phyloP scores from a whole-genome alignment of 2,113 vertebrate genomes.

The Ariopsis seemanni region DNA sequence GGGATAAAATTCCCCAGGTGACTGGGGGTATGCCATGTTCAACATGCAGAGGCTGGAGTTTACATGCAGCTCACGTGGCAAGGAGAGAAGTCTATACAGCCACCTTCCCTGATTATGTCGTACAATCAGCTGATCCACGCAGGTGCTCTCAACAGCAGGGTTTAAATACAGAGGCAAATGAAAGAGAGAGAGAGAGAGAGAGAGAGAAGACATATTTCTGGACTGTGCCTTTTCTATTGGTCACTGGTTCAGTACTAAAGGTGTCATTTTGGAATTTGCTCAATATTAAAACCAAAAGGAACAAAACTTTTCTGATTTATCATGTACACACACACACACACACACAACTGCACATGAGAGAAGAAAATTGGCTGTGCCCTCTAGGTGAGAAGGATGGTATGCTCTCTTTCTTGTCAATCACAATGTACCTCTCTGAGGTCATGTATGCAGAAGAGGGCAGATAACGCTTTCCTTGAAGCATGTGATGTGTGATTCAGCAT shows the following conservation, averaged over 20 bases:
- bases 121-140: conserved; percentile 60
- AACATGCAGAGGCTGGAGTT: conserved; percentile 49
- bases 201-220: neutral
- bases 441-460: neutral
- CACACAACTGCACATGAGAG: neutral
- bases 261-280: neutral
- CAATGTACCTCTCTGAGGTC: neutral
- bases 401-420: neutral
- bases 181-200: conserved; percentile 16
- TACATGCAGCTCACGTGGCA: conserved; percentile 60
- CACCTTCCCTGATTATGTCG: conserved; percentile 56
- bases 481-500: neutral
- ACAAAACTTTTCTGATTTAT: neutral
- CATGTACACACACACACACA: neutral
- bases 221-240: neutral
- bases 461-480: neutral
- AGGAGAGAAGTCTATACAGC: conserved; percentile 64
- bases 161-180: conserved; percentile 54
- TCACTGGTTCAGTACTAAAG: neutral
- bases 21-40: neutral
- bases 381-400: neutral
- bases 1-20: conserved; percentile 31
- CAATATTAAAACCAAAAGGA: neutral
- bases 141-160: conserved; percentile 50
- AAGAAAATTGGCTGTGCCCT: neutral